phyloP scores from a whole-genome alignment of 2,888 invertebrate genomes.

The Pseudolycoriella hygida region DNA sequence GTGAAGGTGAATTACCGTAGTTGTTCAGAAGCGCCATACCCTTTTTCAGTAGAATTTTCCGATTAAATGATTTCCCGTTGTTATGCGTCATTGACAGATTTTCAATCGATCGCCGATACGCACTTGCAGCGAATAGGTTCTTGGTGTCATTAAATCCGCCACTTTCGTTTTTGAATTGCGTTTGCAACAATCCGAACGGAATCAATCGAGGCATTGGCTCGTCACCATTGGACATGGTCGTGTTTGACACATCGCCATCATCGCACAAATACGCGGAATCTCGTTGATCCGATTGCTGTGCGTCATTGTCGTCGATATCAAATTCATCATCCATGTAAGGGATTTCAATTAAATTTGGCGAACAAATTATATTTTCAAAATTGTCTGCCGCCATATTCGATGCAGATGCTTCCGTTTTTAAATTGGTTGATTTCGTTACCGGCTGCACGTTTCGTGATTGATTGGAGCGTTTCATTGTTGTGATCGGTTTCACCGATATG shows the following conservation, averaged over 20 bases:
- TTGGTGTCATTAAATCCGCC: background rate
- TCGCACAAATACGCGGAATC: background rate
- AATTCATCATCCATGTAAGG: constrained; percentile 6
- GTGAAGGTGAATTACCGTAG: constrained; percentile 8
- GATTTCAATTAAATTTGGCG: constrained; percentile 10
- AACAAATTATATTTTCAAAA: constrained; percentile 13
- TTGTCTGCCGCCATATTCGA: background rate
- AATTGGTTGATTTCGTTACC: background rate
- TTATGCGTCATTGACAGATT: background rate
- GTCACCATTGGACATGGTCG: constrained; percentile 10
- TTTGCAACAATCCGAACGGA: background rate
- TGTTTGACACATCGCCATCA: constrained; percentile 2
- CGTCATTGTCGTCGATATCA: background rate
- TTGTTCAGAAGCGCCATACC: constrained; percentile 1
- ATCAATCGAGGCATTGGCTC: background rate
- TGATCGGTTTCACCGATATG: constrained; percentile 9
- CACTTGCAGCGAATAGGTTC: background rate
- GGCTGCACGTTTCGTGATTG: background rate
- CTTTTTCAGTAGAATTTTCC: background rate
- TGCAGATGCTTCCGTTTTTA: background rate
- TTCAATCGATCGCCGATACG: background rate
- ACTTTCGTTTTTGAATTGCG: background rate
- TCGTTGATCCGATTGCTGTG: background rate
- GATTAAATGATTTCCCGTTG: constrained; percentile 4
- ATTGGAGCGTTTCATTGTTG: background rate